Conservation (phyloP, 2,113 vertebrate species). For the Onychorhynchus coronatus region DNA sequence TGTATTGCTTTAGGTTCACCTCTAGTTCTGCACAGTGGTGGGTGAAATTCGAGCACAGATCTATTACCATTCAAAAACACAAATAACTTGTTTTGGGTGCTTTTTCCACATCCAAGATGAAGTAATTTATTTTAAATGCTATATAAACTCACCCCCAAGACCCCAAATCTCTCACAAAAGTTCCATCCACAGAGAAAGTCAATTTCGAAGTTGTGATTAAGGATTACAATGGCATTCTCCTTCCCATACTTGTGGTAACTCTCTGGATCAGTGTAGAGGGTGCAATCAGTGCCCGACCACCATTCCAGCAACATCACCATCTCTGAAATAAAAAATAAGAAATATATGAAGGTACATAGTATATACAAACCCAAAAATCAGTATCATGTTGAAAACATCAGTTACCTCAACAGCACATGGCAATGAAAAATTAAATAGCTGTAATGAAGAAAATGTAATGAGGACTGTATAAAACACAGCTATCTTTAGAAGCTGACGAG, state of each 20-base stretch:
- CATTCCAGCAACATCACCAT: conserved; percentile 93
- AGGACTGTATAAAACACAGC: not conserved
- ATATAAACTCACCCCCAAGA: conserved; percentile 88
- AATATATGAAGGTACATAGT: not conserved
- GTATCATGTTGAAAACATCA: not conserved
- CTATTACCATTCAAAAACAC: not conserved
- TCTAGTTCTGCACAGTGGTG: not conserved
- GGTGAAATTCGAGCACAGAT: not conserved
- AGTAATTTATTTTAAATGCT: not conserved
- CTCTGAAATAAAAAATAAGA: conserved; percentile 78
- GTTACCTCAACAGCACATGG: not conserved
- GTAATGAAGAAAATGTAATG: not conserved
- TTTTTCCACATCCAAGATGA: not conserved
- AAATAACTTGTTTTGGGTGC: not conserved
- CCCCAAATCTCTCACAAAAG: conserved; percentile 90
- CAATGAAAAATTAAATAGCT: not conserved
- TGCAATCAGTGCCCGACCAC: conserved; percentile 94
- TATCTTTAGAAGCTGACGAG: not conserved
- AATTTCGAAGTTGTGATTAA: conserved; percentile 96
- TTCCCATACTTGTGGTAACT: conserved; percentile 83
- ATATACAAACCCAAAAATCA: not conserved
- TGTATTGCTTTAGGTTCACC: not conserved
- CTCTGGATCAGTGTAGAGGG: conserved; percentile 86
- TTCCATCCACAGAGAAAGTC: conserved; percentile 98
- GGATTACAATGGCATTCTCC: conserved; percentile 91